Percentiles rank a stretch among this genome's conserved stretches.
These are phyloP conservation scores for Brienomyrus longianalis DNA, from an alignment of 2,113 vertebrate genomes.

Conservation along the genomic window DNA sequence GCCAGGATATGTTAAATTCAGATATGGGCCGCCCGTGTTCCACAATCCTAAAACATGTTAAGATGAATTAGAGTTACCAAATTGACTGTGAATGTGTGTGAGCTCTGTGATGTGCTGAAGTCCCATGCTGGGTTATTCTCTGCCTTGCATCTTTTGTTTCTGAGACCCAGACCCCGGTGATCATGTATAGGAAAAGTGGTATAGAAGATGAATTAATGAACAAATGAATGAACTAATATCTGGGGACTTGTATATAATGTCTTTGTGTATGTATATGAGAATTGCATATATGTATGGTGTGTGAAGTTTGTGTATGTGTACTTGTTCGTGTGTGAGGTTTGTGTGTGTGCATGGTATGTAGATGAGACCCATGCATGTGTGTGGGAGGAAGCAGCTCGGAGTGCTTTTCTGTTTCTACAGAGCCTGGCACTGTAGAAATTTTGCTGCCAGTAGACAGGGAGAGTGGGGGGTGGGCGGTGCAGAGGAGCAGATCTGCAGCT, in stretches of 20 bases:
- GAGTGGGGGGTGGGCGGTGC: conserved; percentile 34
- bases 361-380: conserved; percentile 3
- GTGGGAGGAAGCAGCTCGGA: conserved; percentile 72
- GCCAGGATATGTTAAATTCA: no score
- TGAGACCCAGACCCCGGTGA: background rate
- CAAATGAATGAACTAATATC: background rate
- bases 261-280: background rate
- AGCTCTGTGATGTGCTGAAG: background rate
- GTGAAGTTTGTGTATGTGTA: background rate
- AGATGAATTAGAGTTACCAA: background rate
- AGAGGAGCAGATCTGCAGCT: conserved; percentile 73
- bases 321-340: background rate
- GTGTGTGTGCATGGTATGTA: background rate
- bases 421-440: conserved; percentile 80
- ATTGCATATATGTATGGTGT: background rate
- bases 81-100: background rate
- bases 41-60: background rate
- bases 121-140: background rate
- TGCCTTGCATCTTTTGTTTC: background rate
- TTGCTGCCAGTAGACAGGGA: conserved; percentile 78
- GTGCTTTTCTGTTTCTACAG: conserved; percentile 58
- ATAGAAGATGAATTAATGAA: background rate
- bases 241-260: background rate
- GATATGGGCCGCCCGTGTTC: background rate
- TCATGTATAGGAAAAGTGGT: background rate